phyloP scores from a whole-genome alignment of 2,113 vertebrate genomes.

The Ceyx margarethae region DNA sequence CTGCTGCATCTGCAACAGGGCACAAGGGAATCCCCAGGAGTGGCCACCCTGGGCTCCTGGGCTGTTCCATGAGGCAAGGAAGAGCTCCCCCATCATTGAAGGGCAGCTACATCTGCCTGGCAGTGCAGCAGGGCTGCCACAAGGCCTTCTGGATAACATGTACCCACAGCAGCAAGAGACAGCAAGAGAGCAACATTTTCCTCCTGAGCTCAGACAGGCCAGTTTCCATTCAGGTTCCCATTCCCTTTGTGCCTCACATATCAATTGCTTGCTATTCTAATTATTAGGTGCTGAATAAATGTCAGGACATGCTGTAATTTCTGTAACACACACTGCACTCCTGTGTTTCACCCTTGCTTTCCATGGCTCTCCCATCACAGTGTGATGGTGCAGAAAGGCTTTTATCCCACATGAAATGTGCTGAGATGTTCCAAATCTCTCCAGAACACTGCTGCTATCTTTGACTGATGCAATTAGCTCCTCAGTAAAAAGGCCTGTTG shows the following conservation, averaged over 20 bases:
- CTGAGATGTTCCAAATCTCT: slow-evolving; percentile 32
- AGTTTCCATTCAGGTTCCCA: not conserved
- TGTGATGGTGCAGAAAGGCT: slow-evolving; percentile 12
- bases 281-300: not conserved
- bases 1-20: not conserved
- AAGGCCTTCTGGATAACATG: not conserved
- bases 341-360: not conserved
- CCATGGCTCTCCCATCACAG: not conserved
- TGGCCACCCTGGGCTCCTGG: not conserved
- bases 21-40: not conserved
- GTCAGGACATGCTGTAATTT: not conserved
- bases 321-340: not conserved
- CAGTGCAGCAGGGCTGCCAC: not conserved
- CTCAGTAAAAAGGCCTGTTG: slow-evolving; percentile 24
- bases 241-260: not conserved
- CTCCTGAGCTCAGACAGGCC: not conserved
- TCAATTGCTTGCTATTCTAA: not conserved
- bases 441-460: slow-evolving; percentile 49
- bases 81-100: not conserved
- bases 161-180: not conserved
- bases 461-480: slow-evolving; percentile 60
- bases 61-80: not conserved
- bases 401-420: slow-evolving; percentile 27
- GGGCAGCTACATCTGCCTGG: not conserved
- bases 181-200: not conserved